phyloP scores from a whole-genome alignment of 2,888 invertebrate genomes.

The Sesia apiformis region DNA sequence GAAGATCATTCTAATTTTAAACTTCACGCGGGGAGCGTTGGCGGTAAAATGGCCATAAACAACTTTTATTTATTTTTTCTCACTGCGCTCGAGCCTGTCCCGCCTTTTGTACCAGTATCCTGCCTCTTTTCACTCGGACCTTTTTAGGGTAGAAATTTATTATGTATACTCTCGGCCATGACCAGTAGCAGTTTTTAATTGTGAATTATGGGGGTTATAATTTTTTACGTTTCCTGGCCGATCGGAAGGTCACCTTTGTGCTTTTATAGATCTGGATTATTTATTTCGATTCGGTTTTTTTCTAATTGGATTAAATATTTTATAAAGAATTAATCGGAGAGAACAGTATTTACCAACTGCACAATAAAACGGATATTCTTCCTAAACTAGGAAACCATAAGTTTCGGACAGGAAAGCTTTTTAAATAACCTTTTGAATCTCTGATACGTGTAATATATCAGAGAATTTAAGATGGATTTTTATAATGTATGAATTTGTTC shows the following conservation, averaged over 20 bases:
- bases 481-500: too few relatives aligned
- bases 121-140: slow-evolving; percentile 65
- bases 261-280: slow-evolving; percentile 50
- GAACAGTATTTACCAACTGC: slow-evolving; percentile 31
- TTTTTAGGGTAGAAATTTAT: slow-evolving; percentile 72
- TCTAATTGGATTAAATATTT: slow-evolving; percentile 44
- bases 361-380: slow-evolving; percentile 49
- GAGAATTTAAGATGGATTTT: too few relatives aligned
- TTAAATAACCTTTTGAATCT: too few relatives aligned
- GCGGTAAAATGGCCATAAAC: slow-evolving; percentile 69
- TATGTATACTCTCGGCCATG: slow-evolving; percentile 68
- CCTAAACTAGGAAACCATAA: slow-evolving; percentile 12
- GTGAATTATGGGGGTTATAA: slow-evolving; percentile 65
- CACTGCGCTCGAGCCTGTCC: slow-evolving; percentile 40
- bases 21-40: slow-evolving; percentile 42
- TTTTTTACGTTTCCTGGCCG: slow-evolving; percentile 48
- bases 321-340: slow-evolving; percentile 38
- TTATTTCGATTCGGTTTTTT: slow-evolving; percentile 33
- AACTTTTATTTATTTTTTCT: slow-evolving; percentile 58
- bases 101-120: slow-evolving; percentile 63
- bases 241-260: slow-evolving; percentile 62
- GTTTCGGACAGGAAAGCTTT: too few relatives aligned
- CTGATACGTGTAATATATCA: too few relatives aligned
- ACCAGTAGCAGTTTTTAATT: slow-evolving; percentile 72
- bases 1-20: slow-evolving; percentile 61